Percentiles rank a stretch among this genome's conserved stretches.
phyloP scores from a whole-genome alignment of 1,140 invertebrate species.

The Bursaphelenchus mucronatus region DNA sequence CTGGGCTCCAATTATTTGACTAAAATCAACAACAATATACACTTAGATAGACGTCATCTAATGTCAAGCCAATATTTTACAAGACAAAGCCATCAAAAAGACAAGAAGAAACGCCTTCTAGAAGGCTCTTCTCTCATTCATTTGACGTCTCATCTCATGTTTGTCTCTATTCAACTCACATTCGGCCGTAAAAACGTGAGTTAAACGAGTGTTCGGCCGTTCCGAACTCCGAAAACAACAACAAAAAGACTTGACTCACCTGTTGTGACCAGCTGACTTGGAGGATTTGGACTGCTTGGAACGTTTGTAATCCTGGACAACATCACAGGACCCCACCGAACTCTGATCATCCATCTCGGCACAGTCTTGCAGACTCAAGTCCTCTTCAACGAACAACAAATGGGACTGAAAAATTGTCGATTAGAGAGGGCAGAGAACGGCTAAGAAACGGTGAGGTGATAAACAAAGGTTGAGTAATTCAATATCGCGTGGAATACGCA shows the following conservation, averaged over 20 bases:
- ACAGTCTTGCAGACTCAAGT: constrained; percentile 74
- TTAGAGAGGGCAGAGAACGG: neutral
- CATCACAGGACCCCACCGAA: constrained; percentile 70
- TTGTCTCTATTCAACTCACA: too few relatives aligned
- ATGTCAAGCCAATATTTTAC: too few relatives aligned
- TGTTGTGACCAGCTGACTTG: constrained; percentile 49
- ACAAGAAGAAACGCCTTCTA: too few relatives aligned
- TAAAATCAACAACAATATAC: constrained; percentile 3
- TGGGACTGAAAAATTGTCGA: constrained; percentile 66
- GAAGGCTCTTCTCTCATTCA: constrained; percentile 11
- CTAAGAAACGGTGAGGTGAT: too few relatives aligned
- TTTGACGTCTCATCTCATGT: too few relatives aligned
- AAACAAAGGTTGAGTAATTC: too few relatives aligned
- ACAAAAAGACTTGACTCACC: constrained; percentile 38
- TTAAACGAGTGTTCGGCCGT: constrained; percentile 2
- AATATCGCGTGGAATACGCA: too few relatives aligned
- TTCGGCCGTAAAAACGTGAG: too few relatives aligned
- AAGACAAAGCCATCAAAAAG: too few relatives aligned
- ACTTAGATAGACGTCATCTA: neutral
- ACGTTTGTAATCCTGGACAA: constrained; percentile 77
- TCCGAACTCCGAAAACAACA: neutral
- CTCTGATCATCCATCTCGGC: constrained; percentile 69
- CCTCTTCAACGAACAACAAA: constrained; percentile 72
- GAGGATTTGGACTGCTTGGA: constrained; percentile 41
- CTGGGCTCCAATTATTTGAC: constrained; percentile 28